These are phyloP conservation scores for Pentamera pediparva DNA, from an alignment of 53 echinoderm and acorn worm genomes.

Conservation along the genomic window DNA sequence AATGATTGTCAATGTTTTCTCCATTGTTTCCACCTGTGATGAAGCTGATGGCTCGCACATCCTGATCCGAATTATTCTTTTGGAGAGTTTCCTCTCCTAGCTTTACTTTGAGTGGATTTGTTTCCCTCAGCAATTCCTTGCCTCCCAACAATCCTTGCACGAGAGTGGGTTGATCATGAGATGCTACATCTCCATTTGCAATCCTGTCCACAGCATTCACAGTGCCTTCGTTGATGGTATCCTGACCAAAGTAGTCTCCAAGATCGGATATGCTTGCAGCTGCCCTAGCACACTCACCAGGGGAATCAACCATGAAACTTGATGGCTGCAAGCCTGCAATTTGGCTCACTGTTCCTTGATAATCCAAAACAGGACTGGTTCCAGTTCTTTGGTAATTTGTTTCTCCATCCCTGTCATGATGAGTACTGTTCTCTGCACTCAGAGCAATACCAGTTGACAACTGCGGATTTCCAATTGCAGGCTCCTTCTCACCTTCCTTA, in stretches of 20 bases:
- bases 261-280: background rate
- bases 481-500: too few species aligned
- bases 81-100: background rate
- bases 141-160: background rate
- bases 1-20: too few species aligned
- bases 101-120: background rate
- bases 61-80: too few species aligned
- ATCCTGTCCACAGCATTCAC: too few species aligned
- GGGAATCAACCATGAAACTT: background rate
- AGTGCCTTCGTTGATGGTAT: too few species aligned
- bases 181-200: too few species aligned
- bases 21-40: too few species aligned
- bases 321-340: background rate
- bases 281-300: background rate
- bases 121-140: background rate
- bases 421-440: too few species aligned
- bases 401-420: background rate
- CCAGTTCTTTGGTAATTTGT: background rate
- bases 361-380: constrained; percentile 9
- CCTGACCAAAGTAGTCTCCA: background rate
- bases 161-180: too few species aligned
- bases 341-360: background rate
- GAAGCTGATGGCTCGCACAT: too few species aligned
- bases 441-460: too few species aligned
- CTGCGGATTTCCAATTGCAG: too few species aligned